Conservation (phyloP, 1,140 invertebrate species). For the Cotesia vestalis region DNA sequence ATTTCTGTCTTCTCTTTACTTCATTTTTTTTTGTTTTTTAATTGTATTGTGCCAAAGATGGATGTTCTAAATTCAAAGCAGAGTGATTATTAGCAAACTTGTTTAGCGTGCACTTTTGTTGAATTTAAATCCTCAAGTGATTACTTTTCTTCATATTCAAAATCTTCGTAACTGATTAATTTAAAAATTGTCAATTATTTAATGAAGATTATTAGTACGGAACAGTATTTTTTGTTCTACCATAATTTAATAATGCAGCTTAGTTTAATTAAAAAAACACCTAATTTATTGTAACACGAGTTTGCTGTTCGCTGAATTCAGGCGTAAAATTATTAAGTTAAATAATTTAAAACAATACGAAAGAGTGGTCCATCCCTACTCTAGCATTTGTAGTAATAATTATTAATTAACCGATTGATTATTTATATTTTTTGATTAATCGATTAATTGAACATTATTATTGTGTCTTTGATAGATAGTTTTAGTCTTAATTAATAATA, state of each 20-base stretch:
- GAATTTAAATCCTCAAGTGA: neutral
- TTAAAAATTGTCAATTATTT: neutral
- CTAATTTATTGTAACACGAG: neutral
- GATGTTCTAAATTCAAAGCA: slow-evolving; percentile 40
- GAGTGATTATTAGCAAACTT: slow-evolving; percentile 37
- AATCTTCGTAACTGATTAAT: no score
- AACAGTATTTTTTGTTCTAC: slow-evolving; percentile 16
- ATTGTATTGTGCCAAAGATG: slow-evolving; percentile 44
- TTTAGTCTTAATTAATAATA: no score
- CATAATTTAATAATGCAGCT: slow-evolving; percentile 11
- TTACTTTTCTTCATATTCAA: slow-evolving; percentile 32
- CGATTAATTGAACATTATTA: slow-evolving; percentile 8
- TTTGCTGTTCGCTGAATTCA: neutral
- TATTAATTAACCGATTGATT: slow-evolving; percentile 20
- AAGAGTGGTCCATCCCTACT: slow-evolving; percentile 35
- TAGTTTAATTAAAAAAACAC: slow-evolving; percentile 27
- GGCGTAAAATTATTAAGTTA: neutral
- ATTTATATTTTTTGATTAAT: neutral
- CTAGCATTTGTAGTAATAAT: slow-evolving; percentile 38
- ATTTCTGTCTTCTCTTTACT: slow-evolving; percentile 22
- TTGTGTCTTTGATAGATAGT: no score
- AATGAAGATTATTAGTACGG: neutral
- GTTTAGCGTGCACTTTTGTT: slow-evolving; percentile 3
- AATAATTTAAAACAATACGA: slow-evolving; percentile 9
- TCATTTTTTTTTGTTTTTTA: slow-evolving; percentile 35